These are phyloP conservation scores for Microcebus griseorufus DNA, from an alignment of 2,113 vertebrate species.

Conservation along the genomic window DNA sequence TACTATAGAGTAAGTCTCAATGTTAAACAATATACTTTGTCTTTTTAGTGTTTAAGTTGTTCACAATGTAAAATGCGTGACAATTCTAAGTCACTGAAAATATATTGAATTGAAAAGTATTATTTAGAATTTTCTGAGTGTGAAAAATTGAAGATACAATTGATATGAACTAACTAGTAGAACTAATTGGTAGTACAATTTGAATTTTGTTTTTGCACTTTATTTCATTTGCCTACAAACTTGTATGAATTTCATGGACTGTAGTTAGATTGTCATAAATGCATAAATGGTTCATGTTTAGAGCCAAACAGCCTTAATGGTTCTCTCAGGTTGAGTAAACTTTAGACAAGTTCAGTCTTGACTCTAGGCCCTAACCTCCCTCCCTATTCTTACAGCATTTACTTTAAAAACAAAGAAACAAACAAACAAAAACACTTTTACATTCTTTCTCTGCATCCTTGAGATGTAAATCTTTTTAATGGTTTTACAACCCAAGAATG, in stretches of 20 bases:
- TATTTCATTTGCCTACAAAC: not conserved
- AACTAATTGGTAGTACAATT: not conserved
- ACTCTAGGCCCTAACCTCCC: not conserved
- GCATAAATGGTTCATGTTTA: not conserved
- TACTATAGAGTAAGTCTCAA: slow-evolving; percentile 61
- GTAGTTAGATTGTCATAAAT: not conserved
- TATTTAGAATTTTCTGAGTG: not conserved
- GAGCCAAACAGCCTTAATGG: not conserved
- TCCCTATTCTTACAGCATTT: not conserved
- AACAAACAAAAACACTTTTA: not conserved
- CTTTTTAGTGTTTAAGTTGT: slow-evolving; percentile 31
- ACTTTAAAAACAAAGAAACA: not conserved
- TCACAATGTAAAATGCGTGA: slow-evolving; percentile 8
- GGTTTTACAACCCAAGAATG: not conserved
- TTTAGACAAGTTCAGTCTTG: not conserved
- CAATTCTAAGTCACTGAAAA: not conserved
- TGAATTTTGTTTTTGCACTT: not conserved
- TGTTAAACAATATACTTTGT: slow-evolving; percentile 62
- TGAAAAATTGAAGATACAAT: not conserved
- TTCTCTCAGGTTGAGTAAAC: not conserved
- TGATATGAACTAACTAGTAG: not conserved
- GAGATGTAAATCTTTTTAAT: not conserved
- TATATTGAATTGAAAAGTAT: not conserved
- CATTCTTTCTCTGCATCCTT: not conserved
- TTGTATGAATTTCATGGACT: not conserved